Base-by-base conservation (phyloP, 1,140 invertebrate genomes). In the Solenopsis invicta region DNA sequence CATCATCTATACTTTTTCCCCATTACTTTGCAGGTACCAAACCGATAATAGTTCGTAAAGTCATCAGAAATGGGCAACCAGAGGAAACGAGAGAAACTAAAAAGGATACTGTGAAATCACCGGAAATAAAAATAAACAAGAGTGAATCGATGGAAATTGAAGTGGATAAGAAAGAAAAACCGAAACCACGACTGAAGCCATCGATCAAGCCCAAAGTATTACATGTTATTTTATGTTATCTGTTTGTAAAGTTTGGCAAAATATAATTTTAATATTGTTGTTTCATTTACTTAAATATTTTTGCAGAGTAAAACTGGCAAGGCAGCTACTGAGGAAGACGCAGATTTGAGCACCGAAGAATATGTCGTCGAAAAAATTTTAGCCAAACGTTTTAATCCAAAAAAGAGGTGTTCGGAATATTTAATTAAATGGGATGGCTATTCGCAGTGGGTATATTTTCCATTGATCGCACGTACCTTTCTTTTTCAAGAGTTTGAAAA, bases 391-490 rank as follows among this genome's bases (percentile, higher is more conserved):
- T 98, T 97, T 92, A 98, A 98, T 95, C 97, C 97, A 6, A 96
- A 97, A 62, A 97, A 97, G 78, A 97, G 97, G 92, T 97, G 96
- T 78, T 97, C 97, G 88, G 98, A 98, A 94, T 98, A 98, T 94
- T 94, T 98, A 89, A 96, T 98, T 16, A 98, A 98, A 94, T 98
- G 98, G 98, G 97, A 98, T 93, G 97, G 97, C 84, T 97, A 97
- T 91, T 95, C 96, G 37, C 96, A 97, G 97, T 97, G 89, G 96
- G 96, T 96, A 74, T 87, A 74, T 87, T 87, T 74, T 78, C 0
- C 4, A 85, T 84, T 9, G 61, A 48, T 34, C 13, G 52, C 9
- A 77, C 37, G 0, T 34, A 67, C 18, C 0, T 21, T 48, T 71
- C 16, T 45, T 72, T 54, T 72, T 66, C 3, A 21, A 72, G 3